Base-by-base conservation (phyloP, 2,888 invertebrate species). In the Bellardia bayeri region DNA sequence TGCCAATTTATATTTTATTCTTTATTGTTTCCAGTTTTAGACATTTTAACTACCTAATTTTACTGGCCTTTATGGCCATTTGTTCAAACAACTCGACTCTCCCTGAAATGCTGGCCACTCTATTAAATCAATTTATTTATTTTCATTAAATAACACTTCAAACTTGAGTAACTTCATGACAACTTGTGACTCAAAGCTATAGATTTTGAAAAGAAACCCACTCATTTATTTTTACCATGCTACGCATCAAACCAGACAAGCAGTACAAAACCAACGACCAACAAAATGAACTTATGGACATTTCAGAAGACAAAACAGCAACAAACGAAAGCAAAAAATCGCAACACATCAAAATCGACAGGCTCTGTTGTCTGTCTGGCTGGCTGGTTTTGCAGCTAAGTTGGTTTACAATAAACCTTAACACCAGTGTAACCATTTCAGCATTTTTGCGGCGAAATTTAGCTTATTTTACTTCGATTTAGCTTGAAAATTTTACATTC, bases 341-440 rank as follows among this genome's bases (percentile, higher is more conserved):
- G 75, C 79, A 87, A 79, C 82, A 66, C 86, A 82, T 89, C 89
- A 89, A 89, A 89, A 88, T 89, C 89, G 89, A 89, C 89, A 89
- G 88, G 79, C 79, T 63, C 37, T 64, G 30, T 2, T 63, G n/a
- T 37, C 51, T 58, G 23, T 61, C 66, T 11, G 45, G 33, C 42
- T 54, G 13, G 16, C 56, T 56, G 40, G 75, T 58, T 75, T 56
- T 72, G 54, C 71, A 66, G 72, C 54, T 51, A 68, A 63, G 30
- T 54, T 81, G 14, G 14, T 30, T 42, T 40, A 40, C 8, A 63
- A 11, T 51, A 23, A 58, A 56, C 33, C 61, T 33, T 33, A 30
- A 2, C 56, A 11, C 30, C 23, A 23, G 23, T 23, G 23, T 23
- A 23, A 23, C 23, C 23, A 23, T 23, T 23, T 23, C 1, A 23